Evolutionary conservation across 2,888 invertebrate genomes (phyloP).

Genomic region (Dusona sp.): DNA sequence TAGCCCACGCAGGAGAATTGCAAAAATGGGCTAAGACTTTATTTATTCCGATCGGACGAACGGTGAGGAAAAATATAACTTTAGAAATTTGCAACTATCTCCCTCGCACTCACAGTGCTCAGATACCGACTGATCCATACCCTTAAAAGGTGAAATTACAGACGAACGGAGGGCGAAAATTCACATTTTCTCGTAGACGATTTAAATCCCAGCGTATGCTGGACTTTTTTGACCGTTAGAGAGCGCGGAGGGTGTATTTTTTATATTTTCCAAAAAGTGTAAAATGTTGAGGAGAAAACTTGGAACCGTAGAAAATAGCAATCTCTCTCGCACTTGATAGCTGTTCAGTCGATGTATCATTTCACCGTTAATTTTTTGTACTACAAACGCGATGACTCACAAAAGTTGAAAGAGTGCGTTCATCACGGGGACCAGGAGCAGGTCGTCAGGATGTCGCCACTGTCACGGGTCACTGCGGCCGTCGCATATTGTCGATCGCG

Average conservation of each 20-base stretch:
- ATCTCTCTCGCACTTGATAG: no score
- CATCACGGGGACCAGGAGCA: slow-evolving; percentile 67
- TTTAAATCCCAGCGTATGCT: neutral
- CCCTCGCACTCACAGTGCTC: no score
- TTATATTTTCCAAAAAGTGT: neutral
- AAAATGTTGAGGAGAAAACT: neutral
- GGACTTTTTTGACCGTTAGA: neutral
- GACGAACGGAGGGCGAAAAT: neutral
- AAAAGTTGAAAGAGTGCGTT: slow-evolving; percentile 76
- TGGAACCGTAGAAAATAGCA: neutral
- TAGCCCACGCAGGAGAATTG: no score
- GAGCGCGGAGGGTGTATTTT: neutral
- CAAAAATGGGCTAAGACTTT: no score
- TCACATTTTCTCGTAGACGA: neutral
- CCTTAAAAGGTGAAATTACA: no score
- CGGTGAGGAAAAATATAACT: no score
- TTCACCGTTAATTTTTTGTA: neutral
- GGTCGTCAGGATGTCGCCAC: neutral
- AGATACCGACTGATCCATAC: no score
- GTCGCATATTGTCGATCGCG: neutral
- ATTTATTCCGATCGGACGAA: no score
- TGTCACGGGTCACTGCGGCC: neutral
- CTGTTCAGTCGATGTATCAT: no score
- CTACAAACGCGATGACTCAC: slow-evolving; percentile 72
- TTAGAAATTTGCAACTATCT: no score